phyloP scores from a whole-genome alignment of 2,888 invertebrate genomes.

The Xanthia togata region DNA sequence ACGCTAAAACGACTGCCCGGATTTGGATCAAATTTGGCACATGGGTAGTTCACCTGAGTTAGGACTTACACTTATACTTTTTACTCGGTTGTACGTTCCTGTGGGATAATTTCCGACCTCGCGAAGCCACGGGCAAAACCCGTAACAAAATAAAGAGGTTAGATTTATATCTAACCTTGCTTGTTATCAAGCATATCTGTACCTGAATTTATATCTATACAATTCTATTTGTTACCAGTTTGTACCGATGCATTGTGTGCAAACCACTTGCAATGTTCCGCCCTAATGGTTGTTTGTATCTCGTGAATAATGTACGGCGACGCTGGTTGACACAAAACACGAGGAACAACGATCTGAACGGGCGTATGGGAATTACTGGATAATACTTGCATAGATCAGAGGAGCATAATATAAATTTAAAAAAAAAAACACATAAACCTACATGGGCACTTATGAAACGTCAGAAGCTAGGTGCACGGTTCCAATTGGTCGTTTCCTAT shows the following conservation, averaged over 20 bases:
- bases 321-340: conserved; percentile 4
- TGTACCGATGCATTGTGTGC: conserved; percentile 2
- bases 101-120: no score
- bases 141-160: background rate
- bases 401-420: background rate
- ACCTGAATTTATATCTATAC: background rate
- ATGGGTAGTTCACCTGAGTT: no score
- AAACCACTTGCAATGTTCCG: conserved; percentile 18
- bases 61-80: no score
- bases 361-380: background rate
- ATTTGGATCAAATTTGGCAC: no score
- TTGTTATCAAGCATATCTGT: conserved; percentile 4
- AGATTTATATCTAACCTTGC: no score
- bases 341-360: background rate
- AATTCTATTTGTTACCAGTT: background rate
- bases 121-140: no score
- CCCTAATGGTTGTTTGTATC: conserved; percentile 14
- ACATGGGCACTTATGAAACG: no score
- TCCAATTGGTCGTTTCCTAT: no score
- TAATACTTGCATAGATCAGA: background rate
- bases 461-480: no score
- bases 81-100: no score
- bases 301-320: conserved; percentile 22
- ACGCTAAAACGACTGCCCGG: no score
- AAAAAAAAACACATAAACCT: no score